phyloP scores from a whole-genome alignment of 2,113 vertebrate species.

The Chlamydotis undulata region DNA sequence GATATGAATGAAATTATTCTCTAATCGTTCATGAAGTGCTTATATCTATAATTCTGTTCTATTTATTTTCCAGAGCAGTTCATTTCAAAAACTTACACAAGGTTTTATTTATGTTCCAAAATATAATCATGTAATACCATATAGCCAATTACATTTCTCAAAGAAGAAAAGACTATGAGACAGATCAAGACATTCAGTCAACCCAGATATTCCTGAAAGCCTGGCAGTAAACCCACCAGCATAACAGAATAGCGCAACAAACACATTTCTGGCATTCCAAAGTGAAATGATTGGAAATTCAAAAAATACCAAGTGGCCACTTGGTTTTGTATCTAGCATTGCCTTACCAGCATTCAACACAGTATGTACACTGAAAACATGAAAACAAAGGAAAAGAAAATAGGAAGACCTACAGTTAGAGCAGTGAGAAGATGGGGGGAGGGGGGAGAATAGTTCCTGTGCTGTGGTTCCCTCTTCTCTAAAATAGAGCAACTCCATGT shows the following conservation, averaged over 20 bases:
- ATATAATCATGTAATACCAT: neutral
- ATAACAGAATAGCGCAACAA: neutral
- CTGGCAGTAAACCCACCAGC: neutral
- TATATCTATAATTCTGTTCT: neutral
- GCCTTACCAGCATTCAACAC: neutral
- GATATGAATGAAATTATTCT: neutral
- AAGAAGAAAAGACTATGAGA: neutral
- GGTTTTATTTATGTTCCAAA: neutral
- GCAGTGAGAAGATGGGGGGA: neutral
- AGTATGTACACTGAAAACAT: neutral
- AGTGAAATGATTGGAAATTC: neutral
- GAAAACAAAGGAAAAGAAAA: neutral
- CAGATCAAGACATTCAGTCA: neutral
- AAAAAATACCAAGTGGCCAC: neutral
- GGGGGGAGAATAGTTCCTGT: neutral
- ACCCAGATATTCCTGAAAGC: neutral
- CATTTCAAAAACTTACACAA: neutral
- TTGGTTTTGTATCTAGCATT: neutral
- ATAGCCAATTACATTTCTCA: neutral
- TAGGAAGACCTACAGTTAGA: neutral
- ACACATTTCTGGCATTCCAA: neutral
- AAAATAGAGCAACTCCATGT: neutral
- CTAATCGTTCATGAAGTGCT: neutral
- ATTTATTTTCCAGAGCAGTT: neutral
- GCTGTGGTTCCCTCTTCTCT: neutral